Evolutionary conservation across 1,140 invertebrate species (phyloP), one percentile per base, ranked within the genome.

Genomic region (Neotoxoptera formosana): DNA sequence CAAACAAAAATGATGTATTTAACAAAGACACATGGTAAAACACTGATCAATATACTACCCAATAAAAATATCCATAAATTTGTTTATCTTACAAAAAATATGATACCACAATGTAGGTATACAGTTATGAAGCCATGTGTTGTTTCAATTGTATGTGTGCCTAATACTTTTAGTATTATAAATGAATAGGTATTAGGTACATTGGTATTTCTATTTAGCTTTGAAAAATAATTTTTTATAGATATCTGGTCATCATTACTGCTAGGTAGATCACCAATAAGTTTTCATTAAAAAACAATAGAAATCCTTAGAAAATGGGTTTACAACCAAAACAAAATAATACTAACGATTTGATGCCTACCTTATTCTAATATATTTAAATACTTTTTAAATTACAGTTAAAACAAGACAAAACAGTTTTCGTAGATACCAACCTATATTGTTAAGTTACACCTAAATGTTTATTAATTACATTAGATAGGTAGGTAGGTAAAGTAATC

Each of bases 391-490:
- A 41, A n/a, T 76, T 1, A n/a, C 11, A 0, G 30, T n/a, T n/a
- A 67, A 67, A n/a, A 11, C 30, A 11, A 17, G 14, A 14, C 7
- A 17, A 17, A 76, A 76, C 6, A 76, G 60, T 6, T 76, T 2
- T 14, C 14, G 30, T 67, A 25, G 47, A 7, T 48, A 53, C 14
- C 60, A 67, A 67, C n/a, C 30, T n/a, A 67, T 67, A 14, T n/a
- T 67, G 30, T n/a, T n/a, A 76, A 34, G n/a, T 76, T 76, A n/a
- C 6, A 20, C 60, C 11, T n/a, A 67, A 67, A n/a, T n/a, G n/a
- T n/a, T 67, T 67, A n/a, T n/a, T 76, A n/a, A 76, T 76, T 76
- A 53, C 30, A 76, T n/a, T 76, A 76, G 60, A n/a, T 76, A 53
- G 17, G 60, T 76, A 76, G 60, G 17, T 76, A 53, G 17, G 60